Evolutionary conservation across 1,140 invertebrate species (phyloP).

Genomic region (Bicyclus anynana): DNA sequence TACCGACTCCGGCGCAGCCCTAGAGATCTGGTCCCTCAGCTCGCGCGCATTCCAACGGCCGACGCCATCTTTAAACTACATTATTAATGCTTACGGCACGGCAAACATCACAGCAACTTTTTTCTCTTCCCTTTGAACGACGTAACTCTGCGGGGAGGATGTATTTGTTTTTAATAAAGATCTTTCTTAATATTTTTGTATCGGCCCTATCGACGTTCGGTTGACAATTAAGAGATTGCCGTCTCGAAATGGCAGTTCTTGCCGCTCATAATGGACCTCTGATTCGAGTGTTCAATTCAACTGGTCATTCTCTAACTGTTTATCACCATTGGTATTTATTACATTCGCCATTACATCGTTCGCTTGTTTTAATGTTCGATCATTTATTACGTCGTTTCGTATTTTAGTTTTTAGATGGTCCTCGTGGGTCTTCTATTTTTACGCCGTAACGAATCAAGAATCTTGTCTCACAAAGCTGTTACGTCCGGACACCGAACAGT

Average conservation of each 20-base stretch:
- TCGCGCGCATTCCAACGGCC: constrained; percentile 52
- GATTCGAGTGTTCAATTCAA: not conserved
- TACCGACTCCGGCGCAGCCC: constrained; percentile 44
- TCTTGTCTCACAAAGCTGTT: constrained; percentile 16
- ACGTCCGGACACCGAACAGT: constrained; percentile 17
- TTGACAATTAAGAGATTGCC: constrained; percentile 12
- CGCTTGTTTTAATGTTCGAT: not conserved
- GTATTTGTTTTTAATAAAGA: constrained; percentile 67
- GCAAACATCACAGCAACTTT: constrained; percentile 49
- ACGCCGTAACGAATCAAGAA: constrained; percentile 22
- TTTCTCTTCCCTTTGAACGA: constrained; percentile 36
- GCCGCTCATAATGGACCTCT: not conserved
- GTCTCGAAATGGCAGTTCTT: not conserved
- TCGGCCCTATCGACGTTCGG: constrained; percentile 6
- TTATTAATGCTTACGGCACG: constrained; percentile 65
- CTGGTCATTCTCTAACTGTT: not conserved
- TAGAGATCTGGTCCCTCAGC: constrained; percentile 43
- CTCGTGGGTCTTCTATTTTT: constrained; percentile 16
- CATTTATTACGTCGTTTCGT: not conserved
- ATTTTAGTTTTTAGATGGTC: constrained; percentile 5
- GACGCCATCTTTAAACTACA: constrained; percentile 70
- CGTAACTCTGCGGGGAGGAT: constrained; percentile 35
- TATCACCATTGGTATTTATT: not conserved
- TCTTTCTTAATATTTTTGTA: constrained; percentile 30
- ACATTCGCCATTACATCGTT: not conserved